phyloP scores from a whole-genome alignment of 1,140 invertebrate genomes.

The Microplitis demolitor region DNA sequence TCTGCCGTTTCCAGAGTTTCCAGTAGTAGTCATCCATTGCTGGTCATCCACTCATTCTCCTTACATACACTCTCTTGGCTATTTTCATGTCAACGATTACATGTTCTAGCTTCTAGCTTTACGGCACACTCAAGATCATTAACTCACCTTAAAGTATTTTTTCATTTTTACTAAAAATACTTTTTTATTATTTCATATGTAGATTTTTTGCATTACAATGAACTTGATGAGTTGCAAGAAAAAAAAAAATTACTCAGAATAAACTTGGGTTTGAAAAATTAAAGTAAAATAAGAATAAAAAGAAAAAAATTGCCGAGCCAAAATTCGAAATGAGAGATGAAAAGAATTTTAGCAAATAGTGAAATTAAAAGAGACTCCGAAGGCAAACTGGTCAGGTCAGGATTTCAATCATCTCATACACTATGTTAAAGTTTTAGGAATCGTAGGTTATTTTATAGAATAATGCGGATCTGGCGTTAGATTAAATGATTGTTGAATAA shows the following conservation, averaged over 20 bases:
- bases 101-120: too few relatives aligned
- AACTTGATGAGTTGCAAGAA: not conserved
- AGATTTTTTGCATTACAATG: too few relatives aligned
- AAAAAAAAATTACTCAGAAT: not conserved
- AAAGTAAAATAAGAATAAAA: not conserved
- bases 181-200: too few relatives aligned
- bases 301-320: not conserved
- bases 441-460: not conserved
- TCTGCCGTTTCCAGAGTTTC: not conserved
- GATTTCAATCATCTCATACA: conserved; percentile 37
- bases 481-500: not conserved
- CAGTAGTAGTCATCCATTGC: not conserved
- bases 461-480: too few relatives aligned
- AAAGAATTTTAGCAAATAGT: conserved; percentile 19
- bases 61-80: not conserved
- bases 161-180: too few relatives aligned
- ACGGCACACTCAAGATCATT: too few relatives aligned
- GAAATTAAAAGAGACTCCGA: conserved; percentile 30
- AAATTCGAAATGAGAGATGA: not conserved
- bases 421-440: conserved; percentile 22
- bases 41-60: too few relatives aligned
- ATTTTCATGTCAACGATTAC: not conserved
- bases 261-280: not conserved
- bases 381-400: conserved; percentile 22
- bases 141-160: too few relatives aligned